These are phyloP conservation scores for Drosophila longiperda DNA, from an alignment of 2,888 invertebrate species.

Conservation along the genomic window DNA sequence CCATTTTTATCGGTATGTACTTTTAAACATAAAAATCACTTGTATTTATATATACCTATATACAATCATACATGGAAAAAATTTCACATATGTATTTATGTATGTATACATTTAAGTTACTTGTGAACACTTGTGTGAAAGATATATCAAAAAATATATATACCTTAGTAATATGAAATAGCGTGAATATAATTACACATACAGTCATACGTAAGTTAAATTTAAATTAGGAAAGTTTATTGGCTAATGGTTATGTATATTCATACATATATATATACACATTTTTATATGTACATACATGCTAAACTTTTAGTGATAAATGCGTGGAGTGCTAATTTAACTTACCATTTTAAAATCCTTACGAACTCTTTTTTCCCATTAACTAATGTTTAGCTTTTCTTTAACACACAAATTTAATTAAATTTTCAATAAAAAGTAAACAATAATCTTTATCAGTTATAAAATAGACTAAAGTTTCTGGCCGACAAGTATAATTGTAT, in stretches of 20 bases:
- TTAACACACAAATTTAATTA: constrained; percentile 20
- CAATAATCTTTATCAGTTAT: constrained; percentile 51
- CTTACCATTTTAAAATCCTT: constrained; percentile 49
- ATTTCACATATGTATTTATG: constrained; percentile 5
- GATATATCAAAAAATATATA: neutral
- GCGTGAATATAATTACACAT: neutral
- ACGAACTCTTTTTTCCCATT: constrained; percentile 34
- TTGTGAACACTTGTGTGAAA: neutral
- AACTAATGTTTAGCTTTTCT: constrained; percentile 10
- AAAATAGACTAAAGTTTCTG: constrained; percentile 64
- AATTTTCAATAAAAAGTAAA: constrained; percentile 37
- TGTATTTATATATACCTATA: neutral
- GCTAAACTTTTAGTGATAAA: constrained; percentile 7
- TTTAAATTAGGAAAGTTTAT: neutral
- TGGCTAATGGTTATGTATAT: constrained; percentile 3
- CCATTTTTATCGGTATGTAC: neutral
- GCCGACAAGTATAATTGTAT: constrained; percentile 75
- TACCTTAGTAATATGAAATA: neutral
- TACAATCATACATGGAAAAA: constrained; percentile 7
- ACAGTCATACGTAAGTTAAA: neutral
- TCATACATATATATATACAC: neutral
- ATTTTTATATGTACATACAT: constrained; percentile 18
- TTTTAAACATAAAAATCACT: neutral
- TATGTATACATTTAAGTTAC: neutral
- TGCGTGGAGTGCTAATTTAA: neutral